phyloP scores from a whole-genome alignment of 2,888 invertebrate species.

The Piscicola geometra region DNA sequence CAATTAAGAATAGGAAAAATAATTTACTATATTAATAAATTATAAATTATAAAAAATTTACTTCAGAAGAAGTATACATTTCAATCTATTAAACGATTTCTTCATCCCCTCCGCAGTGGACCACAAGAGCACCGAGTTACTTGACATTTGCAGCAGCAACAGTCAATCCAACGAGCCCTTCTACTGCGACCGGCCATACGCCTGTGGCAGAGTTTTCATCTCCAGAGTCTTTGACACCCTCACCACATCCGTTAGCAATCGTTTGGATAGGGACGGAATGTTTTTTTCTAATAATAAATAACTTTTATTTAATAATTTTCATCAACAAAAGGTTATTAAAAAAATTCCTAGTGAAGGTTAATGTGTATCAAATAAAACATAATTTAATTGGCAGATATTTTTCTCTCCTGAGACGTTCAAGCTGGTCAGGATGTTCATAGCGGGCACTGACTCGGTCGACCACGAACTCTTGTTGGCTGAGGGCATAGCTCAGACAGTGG shows the following conservation, averaged over 20 bases:
- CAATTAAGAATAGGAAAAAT: too few relatives aligned
- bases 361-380: too few relatives aligned
- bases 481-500: background rate
- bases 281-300: background rate
- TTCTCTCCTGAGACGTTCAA: conserved; percentile 26
- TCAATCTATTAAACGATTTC: background rate
- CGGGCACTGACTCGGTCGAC: conserved; percentile 23
- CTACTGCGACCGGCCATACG: conserved; percentile 19
- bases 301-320: too few relatives aligned
- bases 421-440: conserved; percentile 15
- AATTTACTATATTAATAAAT: too few relatives aligned
- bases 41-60: background rate
- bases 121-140: conserved; percentile 12
- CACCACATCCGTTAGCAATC: conserved; percentile 1
- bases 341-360: too few relatives aligned
- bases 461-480: conserved; percentile 17
- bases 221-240: conserved; percentile 20
- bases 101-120: too few relatives aligned
- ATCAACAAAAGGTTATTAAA: too few relatives aligned
- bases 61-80: background rate
- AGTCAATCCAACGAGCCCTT: background rate
- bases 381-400: conserved; percentile 20
- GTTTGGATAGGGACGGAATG: background rate
- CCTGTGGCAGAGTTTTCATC: conserved; percentile 20
- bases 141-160: background rate